Base-by-base conservation (phyloP, 2,888 invertebrate genomes). In the Amiota mariae region DNA sequence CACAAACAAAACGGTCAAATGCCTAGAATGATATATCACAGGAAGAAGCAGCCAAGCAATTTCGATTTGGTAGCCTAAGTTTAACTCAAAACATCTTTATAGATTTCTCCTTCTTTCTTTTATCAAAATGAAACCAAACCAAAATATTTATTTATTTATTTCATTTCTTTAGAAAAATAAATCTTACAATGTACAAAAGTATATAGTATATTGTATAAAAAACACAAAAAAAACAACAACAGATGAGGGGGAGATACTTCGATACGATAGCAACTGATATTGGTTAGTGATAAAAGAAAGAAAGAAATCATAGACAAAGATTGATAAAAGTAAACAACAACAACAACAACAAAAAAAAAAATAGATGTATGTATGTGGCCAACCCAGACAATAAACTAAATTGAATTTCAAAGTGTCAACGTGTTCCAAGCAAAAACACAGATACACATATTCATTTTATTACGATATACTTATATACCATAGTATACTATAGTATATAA, bases 351-450 rank as follows among this genome's bases (percentile, higher is more conserved):
- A 24, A 64, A 12, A 46, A 66, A 48, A 18, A 10, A 66, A 66
- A 48, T 48, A 13, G 47, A 68, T 20, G 13, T 51, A 15, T n/a
- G 24, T 24, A 24, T 10, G 49, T 51, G 13, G 51, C 67, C 67
- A 20, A 36, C 51, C 67, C 67, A 68, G 67, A 68, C 85, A 82
- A 83, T 83, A 83, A 81, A 85, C 80, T 81, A 85, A 85, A 85
- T 83, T 83, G 85, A 83, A 85, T 83, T 78, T 82, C 67, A 68
- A 68, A 66, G 47, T 68, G 67, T 68, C 67, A 68, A 54, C 24
- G 67, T 68, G 48, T 54, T 15, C 18, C 11, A 11, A 59, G 59
- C 18, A 59, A 51, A 51, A 51, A 10, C 10, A 59, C n/a, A 59
- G 18, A 59, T 2, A 59, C 13, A 59, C n/a, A 59, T 1, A 18